Percentiles rank a stretch among this genome's conserved stretches.
Evolutionary conservation across 2,888 invertebrate genomes (phyloP).

Genomic region (Trilocha varians): DNA sequence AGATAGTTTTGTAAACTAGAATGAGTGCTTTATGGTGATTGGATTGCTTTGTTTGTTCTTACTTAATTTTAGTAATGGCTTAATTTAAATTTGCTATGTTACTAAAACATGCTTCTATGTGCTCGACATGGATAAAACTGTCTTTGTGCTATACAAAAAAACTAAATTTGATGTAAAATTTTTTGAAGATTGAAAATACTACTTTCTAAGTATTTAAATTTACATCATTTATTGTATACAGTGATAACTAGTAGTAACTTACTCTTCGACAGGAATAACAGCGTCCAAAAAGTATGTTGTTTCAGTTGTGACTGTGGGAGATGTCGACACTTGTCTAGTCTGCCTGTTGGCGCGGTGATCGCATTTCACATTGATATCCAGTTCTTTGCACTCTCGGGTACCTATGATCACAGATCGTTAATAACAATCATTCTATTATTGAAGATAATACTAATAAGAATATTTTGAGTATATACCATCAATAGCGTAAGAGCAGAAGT

Average conservation of each 20-base stretch:
- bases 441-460: background rate
- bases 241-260: constrained; percentile 55
- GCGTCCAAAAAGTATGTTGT: constrained; percentile 88
- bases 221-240: constrained; percentile 5
- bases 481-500: constrained; percentile 93
- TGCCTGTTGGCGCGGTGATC: constrained; percentile 83
- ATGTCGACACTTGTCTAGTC: constrained; percentile 74
- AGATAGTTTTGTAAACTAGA: background rate
- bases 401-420: constrained; percentile 39
- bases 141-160: too few species aligned
- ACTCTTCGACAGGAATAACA: constrained; percentile 89
- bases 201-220: too few species aligned
- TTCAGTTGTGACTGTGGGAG: constrained; percentile 76
- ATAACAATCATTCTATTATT: background rate
- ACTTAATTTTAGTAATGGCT: too few species aligned
- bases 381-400: constrained; percentile 89
- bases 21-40: background rate
- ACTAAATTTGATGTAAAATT: too few species aligned
- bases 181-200: too few species aligned
- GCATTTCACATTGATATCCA: constrained; percentile 93
- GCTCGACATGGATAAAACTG: constrained; percentile 18
- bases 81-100: constrained; percentile 13
- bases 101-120: constrained; percentile 28
- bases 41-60: constrained; percentile 1
- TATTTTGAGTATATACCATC: constrained; percentile 77